Evolutionary conservation across 2,888 invertebrate genomes (phyloP), one percentile per base, ranked within the genome.

Genomic region (Neoascia interrupta): DNA sequence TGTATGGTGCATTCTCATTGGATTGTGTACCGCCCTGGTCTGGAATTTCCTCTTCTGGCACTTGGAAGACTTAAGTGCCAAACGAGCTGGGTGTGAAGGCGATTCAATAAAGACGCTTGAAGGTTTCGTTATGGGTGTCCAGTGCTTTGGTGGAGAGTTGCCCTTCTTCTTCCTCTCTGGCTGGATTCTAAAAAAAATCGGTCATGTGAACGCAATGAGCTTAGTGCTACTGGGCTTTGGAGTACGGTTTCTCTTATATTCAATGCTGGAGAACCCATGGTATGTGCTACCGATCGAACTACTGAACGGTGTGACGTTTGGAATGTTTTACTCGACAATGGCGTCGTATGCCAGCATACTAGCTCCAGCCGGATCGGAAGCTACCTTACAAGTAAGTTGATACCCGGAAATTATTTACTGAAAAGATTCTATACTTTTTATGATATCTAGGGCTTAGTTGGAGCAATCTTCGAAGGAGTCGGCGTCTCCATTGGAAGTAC

Each of bases 41-140:
- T 97, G 97, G 95, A 93, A 96, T 83, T 97, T 96, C 85, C 89
- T 97, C 0, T 96, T 96, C 85, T 96, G 95, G 94, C 92, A 94
- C 82, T 88, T 95, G 10, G 96, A 96, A 87, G 94, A 94, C 79
- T 88, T 96, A 61, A 92, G 92, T 0, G 54, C 60, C 10, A 72
- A 81, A 1, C 53, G 84, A 61, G 85, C 88, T 51, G 82, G 84
- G 6, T 92, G 90, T 69, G 88, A 89, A 36, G 88, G 89, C 1
- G 87, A 89, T 8, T 92, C 92, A 85, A 90, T 92, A n/a, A 95
- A 94, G 86, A 93, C 94, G 0, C 84, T 95, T 11, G 93, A 95
- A 86, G 95, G 95, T 0, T 87, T 94, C 0, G 92, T 92, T 11
- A 93, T 93, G 86, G 93, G 93, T 5, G 92, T 95, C 66, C 95